phyloP scores from a whole-genome alignment of 2,797 vertebrate species.

The Myioborus miniatus region DNA sequence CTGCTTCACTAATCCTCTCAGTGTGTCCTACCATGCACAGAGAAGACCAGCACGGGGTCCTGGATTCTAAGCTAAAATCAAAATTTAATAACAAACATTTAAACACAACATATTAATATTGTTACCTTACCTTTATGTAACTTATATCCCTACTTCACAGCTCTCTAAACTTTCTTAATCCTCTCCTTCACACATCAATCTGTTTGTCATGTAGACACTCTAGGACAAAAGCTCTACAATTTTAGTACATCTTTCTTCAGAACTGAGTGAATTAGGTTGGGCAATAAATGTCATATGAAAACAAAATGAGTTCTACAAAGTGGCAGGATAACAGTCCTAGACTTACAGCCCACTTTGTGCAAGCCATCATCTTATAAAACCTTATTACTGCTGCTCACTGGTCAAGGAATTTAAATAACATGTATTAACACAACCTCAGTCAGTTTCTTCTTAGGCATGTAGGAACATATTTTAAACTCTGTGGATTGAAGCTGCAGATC shows the following conservation, averaged over 20 bases:
- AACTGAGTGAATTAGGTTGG: neutral
- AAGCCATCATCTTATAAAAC: conserved; percentile 29
- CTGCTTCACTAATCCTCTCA: neutral
- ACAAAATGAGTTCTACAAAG: conserved; percentile 31
- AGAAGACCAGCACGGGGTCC: neutral
- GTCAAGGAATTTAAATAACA: conserved; percentile 48
- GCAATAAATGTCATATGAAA: conserved; percentile 51
- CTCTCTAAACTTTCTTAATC: conserved; percentile 30
- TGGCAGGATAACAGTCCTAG: conserved; percentile 31
- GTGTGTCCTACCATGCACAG: neutral
- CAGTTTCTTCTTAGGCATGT: neutral
- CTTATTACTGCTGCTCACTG: conserved; percentile 44
- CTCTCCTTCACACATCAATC: neutral
- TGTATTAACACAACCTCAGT: conserved; percentile 25
- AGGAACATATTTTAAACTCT: neutral
- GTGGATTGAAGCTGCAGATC: neutral
- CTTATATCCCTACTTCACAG: conserved; percentile 4
- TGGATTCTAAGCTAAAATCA: neutral
- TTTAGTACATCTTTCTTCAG: conserved; percentile 36
- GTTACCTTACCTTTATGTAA: neutral
- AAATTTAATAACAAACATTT: neutral
- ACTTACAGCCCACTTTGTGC: conserved; percentile 27
- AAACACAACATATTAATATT: neutral
- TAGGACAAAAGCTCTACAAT: conserved; percentile 37
- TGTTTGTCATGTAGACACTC: conserved; percentile 2